Base-by-base conservation (phyloP, 2,113 vertebrate genomes). In the Numenius arquata region DNA sequence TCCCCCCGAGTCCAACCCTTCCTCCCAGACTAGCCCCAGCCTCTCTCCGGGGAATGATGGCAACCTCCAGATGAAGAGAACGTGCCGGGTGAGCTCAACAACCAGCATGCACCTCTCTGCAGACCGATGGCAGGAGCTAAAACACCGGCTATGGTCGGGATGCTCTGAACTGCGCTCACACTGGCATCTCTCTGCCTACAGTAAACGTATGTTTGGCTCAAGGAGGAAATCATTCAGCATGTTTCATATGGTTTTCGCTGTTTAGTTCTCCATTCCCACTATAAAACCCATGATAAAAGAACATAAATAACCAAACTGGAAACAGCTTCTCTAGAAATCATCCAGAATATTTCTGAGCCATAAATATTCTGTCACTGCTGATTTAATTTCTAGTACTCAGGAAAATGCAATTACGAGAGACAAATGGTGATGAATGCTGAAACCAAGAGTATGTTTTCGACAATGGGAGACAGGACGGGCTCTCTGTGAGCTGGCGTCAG, bases 251-350 rank as follows among this genome's bases (percentile, higher is more conserved):
- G 40, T 34, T 93, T 94, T 80, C 85, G 62, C 66, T 82, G 48
- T 87, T 95, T 56, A 79, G 62, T 66, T 95, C 84, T 95, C 87
- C 89, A 72, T 87, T 94, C 50, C 84, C 63, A 56, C 94, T 95
- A 85, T 94, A 92, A 96, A 97, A 95, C 55, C 79, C 65, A 95
- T 7, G 78, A 81, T 94, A 95, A 95, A 96, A 93, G 94, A 79
- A 93, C 74, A 94, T 95, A 96, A 96, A 96, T 90, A 95, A 95
- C 77, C 75, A 85, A 95, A 94, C 62, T 96, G 93, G 89, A 94
- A 96, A 95, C 89, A 78, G 76, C 85, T 92, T 93, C 83, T 81
- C 79, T 81, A 93, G 85, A 94, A 94, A 92, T 86, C 83, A 90
- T 75, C 80, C 82, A 62, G 89, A 93, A 58, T 93, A 88, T 61